These are phyloP conservation scores for Pygocentrus nattereri DNA, from an alignment of 2,797 vertebrate genomes.

Conservation along the genomic window DNA sequence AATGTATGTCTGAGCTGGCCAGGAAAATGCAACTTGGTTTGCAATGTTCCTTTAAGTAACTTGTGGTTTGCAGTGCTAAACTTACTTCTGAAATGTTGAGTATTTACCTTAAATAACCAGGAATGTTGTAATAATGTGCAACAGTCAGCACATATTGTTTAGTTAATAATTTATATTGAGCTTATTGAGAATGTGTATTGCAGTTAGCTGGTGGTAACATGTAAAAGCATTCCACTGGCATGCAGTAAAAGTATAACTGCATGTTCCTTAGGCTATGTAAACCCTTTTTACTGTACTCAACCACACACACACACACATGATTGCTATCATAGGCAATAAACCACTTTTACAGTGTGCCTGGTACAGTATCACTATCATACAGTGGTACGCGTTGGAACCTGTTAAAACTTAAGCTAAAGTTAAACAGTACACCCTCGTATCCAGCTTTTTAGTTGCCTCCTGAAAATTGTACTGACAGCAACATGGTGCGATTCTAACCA, in stretches of 20 bases:
- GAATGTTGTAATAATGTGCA: not conserved
- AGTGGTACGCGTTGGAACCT: constrained; percentile 30
- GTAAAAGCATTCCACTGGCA: constrained; percentile 9
- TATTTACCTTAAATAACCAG: not conserved
- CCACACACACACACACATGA: constrained; percentile 10
- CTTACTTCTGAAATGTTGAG: too few species aligned
- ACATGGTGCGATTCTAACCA: constrained; percentile 11
- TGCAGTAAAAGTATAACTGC: constrained; percentile 25
- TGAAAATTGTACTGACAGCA: constrained; percentile 18
- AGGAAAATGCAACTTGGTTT: too few species aligned
- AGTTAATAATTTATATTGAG: not conserved
- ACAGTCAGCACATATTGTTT: not conserved
- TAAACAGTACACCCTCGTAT: constrained; percentile 2
- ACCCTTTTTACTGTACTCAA: not conserved
- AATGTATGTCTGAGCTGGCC: too few species aligned
- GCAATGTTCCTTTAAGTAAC: too few species aligned
- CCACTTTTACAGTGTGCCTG: constrained; percentile 36
- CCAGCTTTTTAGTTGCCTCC: constrained; percentile 11
- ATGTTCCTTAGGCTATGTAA: constrained; percentile 15
- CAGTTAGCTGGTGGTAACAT: constrained; percentile 11
- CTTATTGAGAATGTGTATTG: not conserved
- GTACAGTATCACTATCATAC: constrained; percentile 37
- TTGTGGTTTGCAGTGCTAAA: not conserved
- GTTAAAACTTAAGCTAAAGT: constrained; percentile 37
- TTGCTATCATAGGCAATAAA: constrained; percentile 27